Conservation (phyloP, 1,140 invertebrate genomes). For the Solenopsis fugax region DNA sequence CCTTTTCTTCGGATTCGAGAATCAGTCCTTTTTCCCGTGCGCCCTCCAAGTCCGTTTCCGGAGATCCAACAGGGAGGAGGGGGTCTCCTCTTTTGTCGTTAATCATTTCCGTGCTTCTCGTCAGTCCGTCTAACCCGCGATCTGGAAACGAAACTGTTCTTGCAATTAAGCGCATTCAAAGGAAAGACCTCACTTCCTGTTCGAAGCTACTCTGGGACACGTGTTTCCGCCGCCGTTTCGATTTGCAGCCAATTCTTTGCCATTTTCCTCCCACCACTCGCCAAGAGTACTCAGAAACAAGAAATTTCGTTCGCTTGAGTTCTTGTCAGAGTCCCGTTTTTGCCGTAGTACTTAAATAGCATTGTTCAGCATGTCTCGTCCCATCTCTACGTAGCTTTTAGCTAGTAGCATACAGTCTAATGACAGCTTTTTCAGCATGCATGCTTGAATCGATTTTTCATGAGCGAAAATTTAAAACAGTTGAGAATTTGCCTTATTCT, state of each 20-base stretch:
- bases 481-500: background rate
- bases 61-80: conserved; percentile 42
- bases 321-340: background rate
- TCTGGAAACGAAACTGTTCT: conserved; percentile 76
- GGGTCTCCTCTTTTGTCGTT: conserved; percentile 75
- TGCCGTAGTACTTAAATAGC: conserved; percentile 44
- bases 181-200: conserved; percentile 65
- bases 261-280: background rate
- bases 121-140: conserved; percentile 59
- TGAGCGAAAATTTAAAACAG: background rate
- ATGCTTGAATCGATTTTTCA: background rate
- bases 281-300: conserved; percentile 48
- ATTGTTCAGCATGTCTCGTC: background rate
- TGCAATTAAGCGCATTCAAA: conserved; percentile 79
- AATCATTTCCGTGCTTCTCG: conserved; percentile 79
- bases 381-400: background rate
- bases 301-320: conserved; percentile 29
- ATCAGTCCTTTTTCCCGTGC: conserved; percentile 61
- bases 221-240: conserved; percentile 72
- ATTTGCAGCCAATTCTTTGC: conserved; percentile 69
- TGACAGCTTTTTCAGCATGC: background rate
- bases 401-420: background rate
- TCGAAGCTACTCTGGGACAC: conserved; percentile 58
- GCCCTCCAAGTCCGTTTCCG: conserved; percentile 47
- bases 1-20: conserved; percentile 68